Evolutionary conservation across 2,888 invertebrate species (phyloP), one percentile per base, ranked within the genome.

Genomic region (Idaea aversata): DNA sequence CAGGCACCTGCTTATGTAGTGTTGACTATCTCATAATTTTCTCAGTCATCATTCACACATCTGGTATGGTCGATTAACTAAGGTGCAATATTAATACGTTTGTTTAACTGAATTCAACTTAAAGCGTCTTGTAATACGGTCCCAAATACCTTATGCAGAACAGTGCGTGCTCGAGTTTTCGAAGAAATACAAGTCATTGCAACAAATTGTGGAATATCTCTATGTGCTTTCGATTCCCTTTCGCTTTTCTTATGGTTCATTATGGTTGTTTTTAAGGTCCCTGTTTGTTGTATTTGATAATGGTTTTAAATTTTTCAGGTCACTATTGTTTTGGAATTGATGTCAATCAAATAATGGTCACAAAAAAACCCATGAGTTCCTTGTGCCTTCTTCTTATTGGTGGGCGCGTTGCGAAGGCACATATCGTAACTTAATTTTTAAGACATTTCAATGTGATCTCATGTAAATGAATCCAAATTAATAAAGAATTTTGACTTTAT

Each of bases 201-300:
- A 69, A 76, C 76, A 83, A 83, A 83, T 84, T 75, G 72, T 62
- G 58, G 66, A 69, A 63, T 67, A 58, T n/a, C 16, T 58, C 4
- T 58, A 16, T 58, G 69, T 67, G 71, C 80, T 83, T 81, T 81
- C 83, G 76, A 78, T 84, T 83, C 82, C 80, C 76, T 79, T 78
- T 78, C 74, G 75, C 82, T 86, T 84, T 84, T 80, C 79, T 80
- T 47, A 47, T 47, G 47, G 47, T 47, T 13, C 47, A 78, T 80
- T 82, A 81, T 70, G 76, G 73, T 66, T 59, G 34, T 59, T 61
- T 62, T 57, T 10, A 13, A 47, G 47, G 47, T 47, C 47, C 47
- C 47, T 67, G 63, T 69, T 13, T 67, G 63, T 69, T 13, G 47
- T 47, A 47, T 47, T 47, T 47, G 47, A 47, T 47, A 10, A 47